Evolutionary conservation across 1,140 invertebrate genomes (phyloP).

Genomic region (Listronotus bonariensis): DNA sequence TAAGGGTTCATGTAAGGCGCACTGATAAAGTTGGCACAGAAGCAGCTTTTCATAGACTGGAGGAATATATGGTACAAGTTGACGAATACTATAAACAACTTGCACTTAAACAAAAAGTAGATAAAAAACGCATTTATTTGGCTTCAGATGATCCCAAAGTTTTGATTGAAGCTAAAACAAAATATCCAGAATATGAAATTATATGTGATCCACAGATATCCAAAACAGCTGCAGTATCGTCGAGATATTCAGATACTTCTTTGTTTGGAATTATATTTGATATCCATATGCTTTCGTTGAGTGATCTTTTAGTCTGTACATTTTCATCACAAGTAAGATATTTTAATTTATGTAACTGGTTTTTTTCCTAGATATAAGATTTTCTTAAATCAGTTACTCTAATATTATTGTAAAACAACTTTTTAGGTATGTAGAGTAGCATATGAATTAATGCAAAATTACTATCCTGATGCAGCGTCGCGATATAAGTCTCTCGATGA

Average conservation of each 20-base stretch:
- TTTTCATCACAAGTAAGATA: conserved; percentile 88
- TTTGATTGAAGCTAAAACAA: conserved; percentile 67
- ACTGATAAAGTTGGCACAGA: conserved; percentile 99
- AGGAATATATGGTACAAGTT: conserved; percentile 97
- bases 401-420: no score
- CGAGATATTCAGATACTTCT: conserved; percentile 86
- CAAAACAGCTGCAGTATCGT: conserved; percentile 85
- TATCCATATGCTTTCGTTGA: conserved; percentile 84
- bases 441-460: conserved; percentile 95
- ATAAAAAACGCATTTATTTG: conserved; percentile 77
- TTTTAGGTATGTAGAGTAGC: conserved; percentile 88
- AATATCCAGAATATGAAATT: conserved; percentile 85
- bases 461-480: conserved; percentile 81
- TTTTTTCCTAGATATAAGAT: no score
- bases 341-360: background rate
- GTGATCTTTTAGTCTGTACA: conserved; percentile 93
- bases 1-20: conserved; percentile 89
- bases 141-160: conserved; percentile 91
- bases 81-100: conserved; percentile 83
- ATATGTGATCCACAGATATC: conserved; percentile 86
- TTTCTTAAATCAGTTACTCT: no score
- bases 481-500: conserved; percentile 91
- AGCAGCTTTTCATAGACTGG: conserved; percentile 92
- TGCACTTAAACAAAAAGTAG: conserved; percentile 66
- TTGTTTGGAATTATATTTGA: conserved; percentile 90